These are phyloP conservation scores for Schizopygopsis malacanthus DNA, from an alignment of 2,797 vertebrate genomes.

Conservation along the genomic window DNA sequence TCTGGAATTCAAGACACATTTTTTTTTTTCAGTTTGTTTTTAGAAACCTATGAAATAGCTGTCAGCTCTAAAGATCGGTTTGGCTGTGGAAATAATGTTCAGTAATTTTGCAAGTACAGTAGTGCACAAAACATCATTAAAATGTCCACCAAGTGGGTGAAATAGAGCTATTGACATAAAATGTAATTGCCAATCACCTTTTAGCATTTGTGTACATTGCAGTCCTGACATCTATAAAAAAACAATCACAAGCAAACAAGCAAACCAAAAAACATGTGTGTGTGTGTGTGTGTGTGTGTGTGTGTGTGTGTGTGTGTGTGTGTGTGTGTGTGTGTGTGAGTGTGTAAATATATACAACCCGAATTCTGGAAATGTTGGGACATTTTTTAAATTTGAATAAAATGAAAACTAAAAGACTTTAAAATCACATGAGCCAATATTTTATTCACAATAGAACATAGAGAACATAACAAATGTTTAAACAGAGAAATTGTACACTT, in stretches of 20 bases:
- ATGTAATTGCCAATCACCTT: conserved; percentile 46
- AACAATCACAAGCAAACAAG: background rate
- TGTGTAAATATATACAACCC: too few species aligned
- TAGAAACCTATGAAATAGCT: background rate
- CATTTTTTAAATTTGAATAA: too few species aligned
- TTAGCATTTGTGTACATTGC: background rate
- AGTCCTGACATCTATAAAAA: background rate
- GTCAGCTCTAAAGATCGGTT: background rate
- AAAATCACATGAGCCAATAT: too few species aligned
- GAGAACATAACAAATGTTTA: too few species aligned
- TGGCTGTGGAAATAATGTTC: conserved; percentile 17
- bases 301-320: too few species aligned
- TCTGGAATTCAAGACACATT: background rate
- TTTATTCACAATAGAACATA: too few species aligned
- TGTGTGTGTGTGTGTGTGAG: too few species aligned
- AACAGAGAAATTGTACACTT: too few species aligned
- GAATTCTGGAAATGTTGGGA: too few species aligned
- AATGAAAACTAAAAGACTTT: too few species aligned
- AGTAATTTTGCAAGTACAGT: background rate
- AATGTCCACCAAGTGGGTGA: background rate
- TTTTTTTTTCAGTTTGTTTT: background rate
- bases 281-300: background rate
- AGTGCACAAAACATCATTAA: conserved; percentile 18
- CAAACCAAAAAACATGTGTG: background rate
- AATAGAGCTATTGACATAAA: conserved; percentile 36